Evolutionary conservation across 2,797 vertebrate species (phyloP).

Genomic region (Tokudaia muenninki): DNA sequence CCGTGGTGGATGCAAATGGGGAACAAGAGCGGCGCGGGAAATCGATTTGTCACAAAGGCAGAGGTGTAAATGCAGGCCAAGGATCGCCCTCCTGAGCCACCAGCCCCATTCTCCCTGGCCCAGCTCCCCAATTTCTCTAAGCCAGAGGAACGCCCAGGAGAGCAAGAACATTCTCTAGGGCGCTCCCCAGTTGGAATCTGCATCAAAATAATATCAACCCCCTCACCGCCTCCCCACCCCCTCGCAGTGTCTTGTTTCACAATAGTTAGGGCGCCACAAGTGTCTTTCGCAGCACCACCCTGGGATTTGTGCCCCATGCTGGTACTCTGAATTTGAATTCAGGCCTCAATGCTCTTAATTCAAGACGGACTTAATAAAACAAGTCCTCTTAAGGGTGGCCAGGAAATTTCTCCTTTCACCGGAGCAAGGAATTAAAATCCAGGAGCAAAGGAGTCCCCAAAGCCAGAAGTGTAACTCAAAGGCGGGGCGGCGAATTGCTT

Average conservation of each 20-base stretch:
- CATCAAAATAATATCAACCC: not conserved
- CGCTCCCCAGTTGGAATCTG: not conserved
- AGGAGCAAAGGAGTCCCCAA: not conserved
- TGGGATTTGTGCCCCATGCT: not conserved
- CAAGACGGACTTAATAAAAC: not conserved
- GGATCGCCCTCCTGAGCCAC: not conserved
- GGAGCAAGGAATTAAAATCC: not conserved
- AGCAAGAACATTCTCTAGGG: not conserved
- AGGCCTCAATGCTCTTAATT: conserved; percentile 13
- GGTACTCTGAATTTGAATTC: conserved; percentile 13
- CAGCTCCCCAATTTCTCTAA: not conserved
- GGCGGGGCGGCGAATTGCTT: not conserved
- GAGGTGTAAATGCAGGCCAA: conserved; percentile 61
- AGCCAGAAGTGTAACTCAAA: not conserved
- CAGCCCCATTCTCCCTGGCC: rapidly evolving
- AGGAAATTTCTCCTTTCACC: not conserved
- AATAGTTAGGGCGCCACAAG: not conserved
- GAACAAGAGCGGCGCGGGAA: conserved; percentile 66
- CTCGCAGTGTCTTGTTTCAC: not conserved
- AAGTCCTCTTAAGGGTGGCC: not conserved
- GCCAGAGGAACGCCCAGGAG: not conserved
- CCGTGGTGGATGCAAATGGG: not conserved
- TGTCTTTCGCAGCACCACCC: not conserved
- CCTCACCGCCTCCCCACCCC: not conserved
- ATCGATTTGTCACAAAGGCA: conserved; percentile 81